Percentiles rank a stretch among this genome's conserved stretches.
Evolutionary conservation across 2,888 invertebrate genomes (phyloP).

Genomic region (Chymomyza fuscimana): DNA sequence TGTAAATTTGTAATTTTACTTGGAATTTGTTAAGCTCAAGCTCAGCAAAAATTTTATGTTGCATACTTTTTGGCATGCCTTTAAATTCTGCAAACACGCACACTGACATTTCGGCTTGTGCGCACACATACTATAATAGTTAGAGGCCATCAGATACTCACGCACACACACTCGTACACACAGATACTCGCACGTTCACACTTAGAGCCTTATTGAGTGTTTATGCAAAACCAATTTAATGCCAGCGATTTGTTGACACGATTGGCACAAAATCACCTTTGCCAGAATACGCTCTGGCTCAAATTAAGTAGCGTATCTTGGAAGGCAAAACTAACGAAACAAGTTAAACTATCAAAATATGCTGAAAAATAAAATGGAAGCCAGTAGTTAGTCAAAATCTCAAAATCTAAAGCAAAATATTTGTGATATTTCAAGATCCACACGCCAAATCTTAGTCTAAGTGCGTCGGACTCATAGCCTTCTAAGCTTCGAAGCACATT

Average conservation of each 20-base stretch:
- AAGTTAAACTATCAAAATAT: not conserved
- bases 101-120: conserved; percentile 11
- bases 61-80: conserved; percentile 47
- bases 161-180: not conserved
- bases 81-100: conserved; percentile 7
- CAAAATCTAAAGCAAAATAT: no score
- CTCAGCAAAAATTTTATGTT: conserved; percentile 32
- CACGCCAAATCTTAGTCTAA: no score
- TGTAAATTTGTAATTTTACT: conserved; percentile 10
- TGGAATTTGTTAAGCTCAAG: conserved; percentile 16
- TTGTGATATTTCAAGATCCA: no score
- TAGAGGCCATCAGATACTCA: conserved; percentile 13
- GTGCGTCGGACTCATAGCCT: no score
- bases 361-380: no score
- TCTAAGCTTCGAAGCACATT: no score
- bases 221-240: conserved; percentile 69
- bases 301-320: not conserved
- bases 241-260: conserved; percentile 66
- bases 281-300: not conserved
- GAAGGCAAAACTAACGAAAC: no score
- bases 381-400: no score
- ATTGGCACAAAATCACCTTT: conserved; percentile 34
- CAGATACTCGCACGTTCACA: conserved; percentile 14
- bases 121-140: not conserved
- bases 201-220: conserved; percentile 37